Evolutionary conservation across 2,113 vertebrate genomes (phyloP), one percentile per base, ranked within the genome.

Genomic region (Abramis brama): DNA sequence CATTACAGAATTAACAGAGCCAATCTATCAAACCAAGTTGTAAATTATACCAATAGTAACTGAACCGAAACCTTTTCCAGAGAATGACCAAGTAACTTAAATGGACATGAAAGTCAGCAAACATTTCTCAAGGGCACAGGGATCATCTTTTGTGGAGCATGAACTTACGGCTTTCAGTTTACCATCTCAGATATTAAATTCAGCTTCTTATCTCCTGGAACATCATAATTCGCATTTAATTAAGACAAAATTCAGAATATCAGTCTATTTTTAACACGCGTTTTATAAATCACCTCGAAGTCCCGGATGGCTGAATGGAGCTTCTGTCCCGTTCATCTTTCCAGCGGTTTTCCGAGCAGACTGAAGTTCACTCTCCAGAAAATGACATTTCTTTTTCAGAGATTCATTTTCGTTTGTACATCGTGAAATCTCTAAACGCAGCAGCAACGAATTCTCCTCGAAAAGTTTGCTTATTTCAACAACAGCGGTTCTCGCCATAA

Each of bases 301-400:
- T 19, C 21, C 78, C 50, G 30, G 25, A 27, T 45, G 25, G 4
- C 19, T 36, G 62, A 52, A 50, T 9, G 62, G 8, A 52, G 64
- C 64, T n/a, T 15, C 5, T 50, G 25, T 55, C 11, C 45, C 45
- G 45, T 70, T 82, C 27, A 55, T 36, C 5, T 76, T 30, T 27
- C 79, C 55, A 73, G 74, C 64, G 60, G 25, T 79, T 87, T 91
- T 93, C 89, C 91, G 91, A 5, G 93, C 93, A 1, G 93, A 92
- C 82, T 92, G 92, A 71, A 95, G 92, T 89, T 95, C 92, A 13
- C 91, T 91, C 92, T 96, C 94, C 89, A 95, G 89, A 0, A 93
- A 91, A 83, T 89, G 90, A 15, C 94, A 95, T 47, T 90, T 91
- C 87, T 91, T 94, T 90, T 93, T 94, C 86, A 96, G 87, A 59